Evolutionary conservation across 2,888 invertebrate species (phyloP).

Genomic region (Minunthozetes semirufus): DNA sequence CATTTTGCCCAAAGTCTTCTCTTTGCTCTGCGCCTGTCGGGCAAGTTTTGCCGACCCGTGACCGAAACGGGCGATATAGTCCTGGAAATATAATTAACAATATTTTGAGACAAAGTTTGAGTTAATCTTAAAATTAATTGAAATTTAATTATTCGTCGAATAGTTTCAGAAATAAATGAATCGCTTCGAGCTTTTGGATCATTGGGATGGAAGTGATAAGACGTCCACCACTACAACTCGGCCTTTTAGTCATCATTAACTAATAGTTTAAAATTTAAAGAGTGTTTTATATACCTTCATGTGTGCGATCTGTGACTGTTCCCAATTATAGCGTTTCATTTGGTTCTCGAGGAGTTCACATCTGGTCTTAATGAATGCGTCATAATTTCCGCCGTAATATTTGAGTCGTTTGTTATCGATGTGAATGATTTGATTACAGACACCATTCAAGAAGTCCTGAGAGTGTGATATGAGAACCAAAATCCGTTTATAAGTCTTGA

Average conservation of each 20-base stretch:
- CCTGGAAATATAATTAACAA: slow-evolving; percentile 54
- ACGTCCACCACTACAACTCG: slow-evolving; percentile 40
- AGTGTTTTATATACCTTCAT: slow-evolving; percentile 68
- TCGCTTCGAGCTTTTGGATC: slow-evolving; percentile 38
- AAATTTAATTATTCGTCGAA: neutral
- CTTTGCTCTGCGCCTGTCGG: slow-evolving; percentile 97
- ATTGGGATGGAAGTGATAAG: neutral
- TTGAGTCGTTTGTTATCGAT: slow-evolving; percentile 85
- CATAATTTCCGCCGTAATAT: slow-evolving; percentile 92
- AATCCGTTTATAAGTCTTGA: slow-evolving; percentile 92
- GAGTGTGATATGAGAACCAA: slow-evolving; percentile 97
- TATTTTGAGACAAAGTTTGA: slow-evolving; percentile 28
- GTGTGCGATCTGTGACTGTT: slow-evolving; percentile 96
- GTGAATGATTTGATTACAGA: slow-evolving; percentile 84
- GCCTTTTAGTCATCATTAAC: slow-evolving; percentile 42
- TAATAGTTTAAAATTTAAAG: slow-evolving; percentile 34
- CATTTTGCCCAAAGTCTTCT: slow-evolving; percentile 99
- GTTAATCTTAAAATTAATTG: neutral
- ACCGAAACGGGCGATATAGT: slow-evolving; percentile 97
- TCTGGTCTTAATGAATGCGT: slow-evolving; percentile 87
- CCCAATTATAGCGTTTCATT: slow-evolving; percentile 99
- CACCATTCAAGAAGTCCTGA: slow-evolving; percentile 96
- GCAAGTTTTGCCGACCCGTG: slow-evolving; percentile 98
- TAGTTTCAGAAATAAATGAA: slow-evolving; percentile 3
- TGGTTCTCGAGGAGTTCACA: slow-evolving; percentile 95